phyloP scores from a whole-genome alignment of 2,113 vertebrate genomes.

The Ascaphus truei region DNA sequence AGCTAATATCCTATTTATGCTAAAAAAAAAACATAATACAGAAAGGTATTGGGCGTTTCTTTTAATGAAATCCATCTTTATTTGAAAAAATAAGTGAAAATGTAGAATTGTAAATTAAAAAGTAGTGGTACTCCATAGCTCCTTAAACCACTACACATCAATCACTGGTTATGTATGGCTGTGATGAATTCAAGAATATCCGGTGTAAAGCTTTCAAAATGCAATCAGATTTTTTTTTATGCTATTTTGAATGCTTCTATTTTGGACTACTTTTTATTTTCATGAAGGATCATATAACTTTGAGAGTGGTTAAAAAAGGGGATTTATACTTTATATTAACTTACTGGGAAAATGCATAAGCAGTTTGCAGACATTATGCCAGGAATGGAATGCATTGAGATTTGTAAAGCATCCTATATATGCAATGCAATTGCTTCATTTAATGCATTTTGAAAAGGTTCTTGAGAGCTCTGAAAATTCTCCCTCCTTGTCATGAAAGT shows the following conservation, averaged over 20 bases:
- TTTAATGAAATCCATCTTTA: slow-evolving; percentile 31
- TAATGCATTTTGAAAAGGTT: neutral
- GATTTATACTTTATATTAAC: slow-evolving; percentile 25
- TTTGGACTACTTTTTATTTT: slow-evolving; percentile 5
- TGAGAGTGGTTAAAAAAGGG: slow-evolving; percentile 8
- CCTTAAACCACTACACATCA: slow-evolving; percentile 13
- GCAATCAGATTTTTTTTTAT: slow-evolving; percentile 28
- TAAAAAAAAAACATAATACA: no score
- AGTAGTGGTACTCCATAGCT: slow-evolving; percentile 22
- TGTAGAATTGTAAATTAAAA: slow-evolving; percentile 30
- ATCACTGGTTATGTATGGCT: slow-evolving; percentile 11
- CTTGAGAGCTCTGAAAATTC: slow-evolving; percentile 16
- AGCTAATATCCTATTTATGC: slow-evolving; percentile 2
- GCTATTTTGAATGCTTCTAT: slow-evolving; percentile 25
- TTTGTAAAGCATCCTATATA: neutral
- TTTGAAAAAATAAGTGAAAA: slow-evolving; percentile 13
- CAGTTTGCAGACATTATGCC: slow-evolving; percentile 12
- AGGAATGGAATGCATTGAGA: slow-evolving; percentile 4
- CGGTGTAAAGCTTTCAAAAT: slow-evolving; percentile 24
- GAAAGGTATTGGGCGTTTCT: slow-evolving; percentile 8
- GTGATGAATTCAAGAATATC: slow-evolving; percentile 20
- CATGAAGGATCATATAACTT: slow-evolving; percentile 16
- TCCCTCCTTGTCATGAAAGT: neutral
- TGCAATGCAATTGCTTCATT: slow-evolving; percentile 13
- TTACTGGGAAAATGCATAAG: slow-evolving; percentile 3